Evolutionary conservation across 2,888 invertebrate genomes (phyloP), one percentile per base, ranked within the genome.

Genomic region (Tigriopus californicus): DNA sequence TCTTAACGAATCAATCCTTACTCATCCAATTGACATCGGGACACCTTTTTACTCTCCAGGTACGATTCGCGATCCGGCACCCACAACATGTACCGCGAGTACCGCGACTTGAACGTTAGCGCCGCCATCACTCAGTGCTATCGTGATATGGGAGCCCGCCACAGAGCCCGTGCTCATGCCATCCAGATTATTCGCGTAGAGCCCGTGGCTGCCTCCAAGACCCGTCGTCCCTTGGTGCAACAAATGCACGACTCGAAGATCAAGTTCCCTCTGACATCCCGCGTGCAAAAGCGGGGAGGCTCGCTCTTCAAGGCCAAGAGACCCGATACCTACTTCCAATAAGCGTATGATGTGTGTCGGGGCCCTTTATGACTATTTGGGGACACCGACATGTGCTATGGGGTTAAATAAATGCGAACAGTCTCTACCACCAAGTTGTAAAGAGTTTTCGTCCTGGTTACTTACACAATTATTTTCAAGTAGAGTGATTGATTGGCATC

Each of bases 51-150:
- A 3, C 33, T 33, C 33, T 33, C 33, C 8, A 33, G 33, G 8
- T 33, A 33, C 33, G 33, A 44, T 44, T 98, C 97, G 1, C 81
- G 98, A 62, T 95, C 94, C 11, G 98, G 97, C 61, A 95, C 92
- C 61, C 97, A 98, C 78, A 98, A 98, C 79, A 98, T 98, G 98
- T 98, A 98, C 83, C 81, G 94, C 65, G 98, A 99, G 74, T 99
- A 99, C 77, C 81, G 98, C 66, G 98, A 98, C 74, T 76, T 95
- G 67, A 86, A 89, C 61, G 88, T 92, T 6, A 87, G 91, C 59
- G 91, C 87, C 61, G 98, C 95, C 61, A 95, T 99, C 60, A 98
- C 98, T 13, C 88, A 91, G 73, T 95, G 94, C 74, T 97, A 97
- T 75, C 81, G 94, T 61, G 98, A 99, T 71, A 95, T 95, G 94